Conservation (phyloP, 2,797 vertebrate species). For the Cynodonichthys magdalenae region DNA sequence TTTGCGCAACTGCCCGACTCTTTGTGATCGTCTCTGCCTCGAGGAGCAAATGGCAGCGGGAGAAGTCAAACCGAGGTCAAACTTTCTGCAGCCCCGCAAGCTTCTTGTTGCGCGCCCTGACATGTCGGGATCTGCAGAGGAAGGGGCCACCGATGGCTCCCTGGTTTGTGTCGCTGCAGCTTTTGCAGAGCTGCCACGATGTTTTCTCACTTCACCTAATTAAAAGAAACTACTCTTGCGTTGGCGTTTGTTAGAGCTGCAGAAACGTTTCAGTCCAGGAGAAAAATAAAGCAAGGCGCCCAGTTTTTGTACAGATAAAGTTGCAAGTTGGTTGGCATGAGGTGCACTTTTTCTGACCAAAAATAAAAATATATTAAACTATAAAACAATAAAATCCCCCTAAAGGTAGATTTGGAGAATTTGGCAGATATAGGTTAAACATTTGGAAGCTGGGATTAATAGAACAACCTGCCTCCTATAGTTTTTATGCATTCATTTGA, state of each 20-base stretch:
- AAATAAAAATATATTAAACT: too few species aligned
- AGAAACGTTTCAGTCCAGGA: slow-evolving; percentile 6
- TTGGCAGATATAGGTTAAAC: too few species aligned
- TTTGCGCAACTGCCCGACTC: slow-evolving; percentile 5
- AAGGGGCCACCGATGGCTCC: slow-evolving; percentile 42
- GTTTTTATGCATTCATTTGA: too few species aligned
- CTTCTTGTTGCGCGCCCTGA: slow-evolving; percentile 59
- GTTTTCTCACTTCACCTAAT: slow-evolving; percentile 63
- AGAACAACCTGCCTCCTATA: too few species aligned
- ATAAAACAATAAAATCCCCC: too few species aligned
- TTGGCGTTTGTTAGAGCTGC: slow-evolving; percentile 36
- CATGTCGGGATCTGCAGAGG: slow-evolving; percentile 68
- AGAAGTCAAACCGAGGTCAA: slow-evolving; percentile 88
- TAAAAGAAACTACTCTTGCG: slow-evolving; percentile 40
- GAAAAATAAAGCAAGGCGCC: background rate
- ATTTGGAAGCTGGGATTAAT: too few species aligned
- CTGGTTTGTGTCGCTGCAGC: slow-evolving; percentile 51
- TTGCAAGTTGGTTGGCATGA: slow-evolving; percentile 6
- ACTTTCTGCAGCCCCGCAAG: slow-evolving; percentile 63
- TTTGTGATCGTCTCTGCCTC: slow-evolving; percentile 34
- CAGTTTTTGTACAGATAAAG: background rate
- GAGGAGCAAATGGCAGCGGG: slow-evolving; percentile 69
- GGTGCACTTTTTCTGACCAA: too few species aligned
- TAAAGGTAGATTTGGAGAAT: too few species aligned
- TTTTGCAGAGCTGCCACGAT: slow-evolving; percentile 40